Conservation (phyloP, 2,113 vertebrate genomes). For the Hippocampus zosterae region DNA sequence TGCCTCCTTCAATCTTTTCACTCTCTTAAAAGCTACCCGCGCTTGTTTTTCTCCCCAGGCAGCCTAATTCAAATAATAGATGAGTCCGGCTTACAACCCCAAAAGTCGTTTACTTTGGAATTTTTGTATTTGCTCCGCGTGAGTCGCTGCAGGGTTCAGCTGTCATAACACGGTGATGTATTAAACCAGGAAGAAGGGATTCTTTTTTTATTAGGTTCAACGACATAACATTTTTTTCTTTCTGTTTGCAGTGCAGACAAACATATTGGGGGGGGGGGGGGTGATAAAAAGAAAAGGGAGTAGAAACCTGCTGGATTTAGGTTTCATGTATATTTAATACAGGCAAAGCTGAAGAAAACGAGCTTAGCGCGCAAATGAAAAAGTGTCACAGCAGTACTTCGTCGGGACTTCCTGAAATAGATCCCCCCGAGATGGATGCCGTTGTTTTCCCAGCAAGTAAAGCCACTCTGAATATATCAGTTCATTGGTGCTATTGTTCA, state of each 20-base stretch:
- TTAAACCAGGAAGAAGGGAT: conserved; percentile 57
- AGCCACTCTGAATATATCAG: neutral
- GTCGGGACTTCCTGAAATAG: neutral
- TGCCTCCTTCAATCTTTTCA: conserved; percentile 39
- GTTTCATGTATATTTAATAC: conserved; percentile 20
- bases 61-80: conserved; percentile 58
- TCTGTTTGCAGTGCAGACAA: conserved; percentile 29
- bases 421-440: neutral
- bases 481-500: neutral
- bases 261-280: conserved; percentile 7
- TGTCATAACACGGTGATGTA: conserved; percentile 64
- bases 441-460: too few relatives aligned
- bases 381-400: neutral
- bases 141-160: conserved; percentile 52
- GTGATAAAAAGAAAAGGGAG: conserved; percentile 12
- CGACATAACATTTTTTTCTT: conserved; percentile 37
- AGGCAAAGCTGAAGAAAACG: conserved; percentile 33
- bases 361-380: conserved; percentile 23
- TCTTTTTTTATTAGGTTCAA: conserved; percentile 46
- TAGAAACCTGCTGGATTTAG: conserved; percentile 40
- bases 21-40: conserved; percentile 37
- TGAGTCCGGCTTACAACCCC: conserved; percentile 35
- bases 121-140: conserved; percentile 50
- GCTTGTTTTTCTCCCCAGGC: conserved; percentile 28
- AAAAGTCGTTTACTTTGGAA: conserved; percentile 38